phyloP scores from a whole-genome alignment of 2,888 invertebrate species.

The Brachycybe producta region DNA sequence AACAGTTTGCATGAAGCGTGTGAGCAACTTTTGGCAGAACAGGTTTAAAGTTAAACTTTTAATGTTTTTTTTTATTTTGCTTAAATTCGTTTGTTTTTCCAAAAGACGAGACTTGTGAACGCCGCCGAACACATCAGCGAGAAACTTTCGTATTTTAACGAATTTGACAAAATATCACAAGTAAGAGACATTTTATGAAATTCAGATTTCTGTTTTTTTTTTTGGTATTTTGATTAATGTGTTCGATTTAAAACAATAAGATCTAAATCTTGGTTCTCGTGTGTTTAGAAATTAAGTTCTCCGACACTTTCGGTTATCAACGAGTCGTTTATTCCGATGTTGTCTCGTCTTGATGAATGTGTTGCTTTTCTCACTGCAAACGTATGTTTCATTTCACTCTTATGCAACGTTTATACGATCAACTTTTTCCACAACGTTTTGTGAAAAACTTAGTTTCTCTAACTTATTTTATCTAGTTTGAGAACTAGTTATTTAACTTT shows the following conservation, averaged over 20 bases:
- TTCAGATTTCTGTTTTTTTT: slow-evolving; percentile 6
- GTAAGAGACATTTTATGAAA: slow-evolving; percentile 27
- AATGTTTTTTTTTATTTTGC: background rate
- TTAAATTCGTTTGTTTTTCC: slow-evolving; percentile 24
- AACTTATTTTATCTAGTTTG: slow-evolving; percentile 2
- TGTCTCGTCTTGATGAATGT: slow-evolving; percentile 74
- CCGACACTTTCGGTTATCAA: slow-evolving; percentile 69
- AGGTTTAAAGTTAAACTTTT: slow-evolving; percentile 31
- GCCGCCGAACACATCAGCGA: slow-evolving; percentile 66
- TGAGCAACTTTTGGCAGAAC: slow-evolving; percentile 79
- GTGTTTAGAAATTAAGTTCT: slow-evolving; percentile 54
- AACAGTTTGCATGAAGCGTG: slow-evolving; percentile 82
- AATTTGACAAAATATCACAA: slow-evolving; percentile 59
- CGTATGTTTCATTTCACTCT: too few relatives aligned
- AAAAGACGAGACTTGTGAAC: slow-evolving; percentile 63
- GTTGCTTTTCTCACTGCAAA: slow-evolving; percentile 68
- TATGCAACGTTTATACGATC: too few relatives aligned
- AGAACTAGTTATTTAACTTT: background rate
- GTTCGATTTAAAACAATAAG: slow-evolving; percentile 6
- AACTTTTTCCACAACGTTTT: too few relatives aligned
- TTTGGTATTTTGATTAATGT: background rate
- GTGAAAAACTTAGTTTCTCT: too few relatives aligned
- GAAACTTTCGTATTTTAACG: slow-evolving; percentile 70
- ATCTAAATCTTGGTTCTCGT: background rate
- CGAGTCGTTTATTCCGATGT: slow-evolving; percentile 64